Base-by-base conservation (phyloP, 2,888 invertebrate species). In the Erebia epiphron region DNA sequence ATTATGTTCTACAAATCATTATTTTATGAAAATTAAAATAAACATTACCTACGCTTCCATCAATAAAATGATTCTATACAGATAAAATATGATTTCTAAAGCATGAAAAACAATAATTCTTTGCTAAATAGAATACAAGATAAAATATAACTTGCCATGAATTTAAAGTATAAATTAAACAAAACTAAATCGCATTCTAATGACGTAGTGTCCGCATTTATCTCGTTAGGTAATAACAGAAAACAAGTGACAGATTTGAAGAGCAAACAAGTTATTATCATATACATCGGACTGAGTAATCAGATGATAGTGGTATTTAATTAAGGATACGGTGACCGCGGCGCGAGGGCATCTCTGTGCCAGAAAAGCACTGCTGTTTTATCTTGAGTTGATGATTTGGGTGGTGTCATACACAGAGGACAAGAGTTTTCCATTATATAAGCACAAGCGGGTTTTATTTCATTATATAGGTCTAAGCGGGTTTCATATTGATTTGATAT, bases 251-350 rank as follows among this genome's bases (percentile, higher is more conserved):
- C 79, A 79, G 78, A 79, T 79, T 78, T 76, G 73, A 71, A 75
- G 72, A 68, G 79, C 79, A 82, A 77, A 78, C 79, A 77, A 26
- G 10, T 58, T 63, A 76, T 78, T 86, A 86, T 84, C 86, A 73
- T 79, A 77, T 71, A 74, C 83, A 84, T 84, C 83, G 89, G 88
- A 88, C 89, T 86, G 75, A 86, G 85, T 86, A 89, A 86, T 88
- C 84, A 88, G 82, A 73, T 78, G 81, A 81, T 88, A 87, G 82
- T 84, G 80, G 78, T 91, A 90, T 92, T 92, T 92, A 87, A 79
- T 86, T 82, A 86, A 83, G 85, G 88, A 89, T 90, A 83, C 76
- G 86, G 89, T 91, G 91, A 91, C 91, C 91, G 91, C 87, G 85
- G 83, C 75, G 78, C 78, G 82, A 86, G 83, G 86, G 79, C 86